Evolutionary conservation across 1,140 invertebrate species (phyloP).

Genomic region (Neuroterus valhalla): DNA sequence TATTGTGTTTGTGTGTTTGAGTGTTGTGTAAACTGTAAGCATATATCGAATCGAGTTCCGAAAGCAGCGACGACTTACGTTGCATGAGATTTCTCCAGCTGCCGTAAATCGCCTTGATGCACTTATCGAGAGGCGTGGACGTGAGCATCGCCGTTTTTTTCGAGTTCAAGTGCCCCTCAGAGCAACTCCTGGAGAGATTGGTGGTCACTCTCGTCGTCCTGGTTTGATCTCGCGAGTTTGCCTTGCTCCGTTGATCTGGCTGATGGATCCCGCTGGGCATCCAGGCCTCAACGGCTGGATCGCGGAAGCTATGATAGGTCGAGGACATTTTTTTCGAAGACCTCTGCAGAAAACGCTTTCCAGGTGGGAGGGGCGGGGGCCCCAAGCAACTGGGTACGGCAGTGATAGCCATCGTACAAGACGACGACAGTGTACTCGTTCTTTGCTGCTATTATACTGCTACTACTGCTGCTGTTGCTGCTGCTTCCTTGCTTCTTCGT

Average conservation of each 20-base stretch:
- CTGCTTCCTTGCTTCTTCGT: conserved; percentile 5
- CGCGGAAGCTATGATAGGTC: conserved; percentile 75
- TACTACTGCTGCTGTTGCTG: background rate
- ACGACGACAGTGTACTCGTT: conserved; percentile 1
- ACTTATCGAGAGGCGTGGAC: conserved; percentile 69
- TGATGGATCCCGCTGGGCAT: conserved; percentile 54
- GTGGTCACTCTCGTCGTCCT: conserved; percentile 43
- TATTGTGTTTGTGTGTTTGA: too few species aligned
- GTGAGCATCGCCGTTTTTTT: conserved; percentile 46
- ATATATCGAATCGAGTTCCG: background rate
- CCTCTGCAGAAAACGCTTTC: conserved; percentile 66
- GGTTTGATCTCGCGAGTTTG: conserved; percentile 49
- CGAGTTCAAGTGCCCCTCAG: conserved; percentile 70
- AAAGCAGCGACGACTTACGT: conserved; percentile 64
- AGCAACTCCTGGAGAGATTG: conserved; percentile 70
- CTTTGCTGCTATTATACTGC: background rate
- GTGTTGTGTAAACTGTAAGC: too few species aligned
- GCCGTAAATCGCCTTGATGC: conserved; percentile 73
- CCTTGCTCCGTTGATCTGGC: conserved; percentile 45
- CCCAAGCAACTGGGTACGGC: conserved; percentile 68
- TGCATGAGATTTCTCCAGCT: conserved; percentile 75
- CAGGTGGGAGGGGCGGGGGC: conserved; percentile 71
- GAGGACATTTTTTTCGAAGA: conserved; percentile 69
- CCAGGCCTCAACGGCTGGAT: conserved; percentile 72
- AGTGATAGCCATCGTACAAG: conserved; percentile 63